Evolutionary conservation across 64 coral and sea anemone genomes (phyloP), one percentile per base, ranked within the genome.

Genomic region (Pocillopora verrucosa): DNA sequence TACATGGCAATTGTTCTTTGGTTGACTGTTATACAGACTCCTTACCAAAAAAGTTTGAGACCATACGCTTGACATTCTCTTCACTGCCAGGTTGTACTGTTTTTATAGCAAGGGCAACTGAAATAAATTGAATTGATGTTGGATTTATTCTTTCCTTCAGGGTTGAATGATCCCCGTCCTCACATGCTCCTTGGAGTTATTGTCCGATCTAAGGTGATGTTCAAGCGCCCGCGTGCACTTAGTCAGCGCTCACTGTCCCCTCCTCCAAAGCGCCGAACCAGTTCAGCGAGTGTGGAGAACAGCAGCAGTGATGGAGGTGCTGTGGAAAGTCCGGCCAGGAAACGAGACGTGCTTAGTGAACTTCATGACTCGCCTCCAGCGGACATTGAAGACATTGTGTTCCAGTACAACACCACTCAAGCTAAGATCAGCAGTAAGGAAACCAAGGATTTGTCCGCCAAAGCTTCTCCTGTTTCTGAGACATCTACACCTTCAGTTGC

Each of bases 171-270:
- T 74, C 97, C 93, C 34, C 94, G 97, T 22, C 97, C 97, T 13
- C 97, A 99, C 60, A 99, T 99, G 91, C 65, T 99, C 9, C 89
- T 99, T 9, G 97, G 97, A n/a, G 69, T 99, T 34, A 99, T 99
- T 37, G 94, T 99, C 34, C 93, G 93, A 58, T 90, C 69, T 56
- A 99, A 93, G 60, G 87, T 78, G 1, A 58, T 90, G 26, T 82
- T 90, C 34, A 99, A 99, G 70, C 97, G 97, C 56, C 88, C 91
- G 4, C 88, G 94, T 5, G 37, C 97, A 15, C 63, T 92, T 26
- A 92, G 93, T 74, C 93, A 95, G 80, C 83, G 89, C 24, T 78
- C 87, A 13, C 14, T 80, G 16, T 72, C 87, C 17, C 89, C 93
- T 17, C 70, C 76, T 10, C 57, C 75, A 59, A 91, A 90, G 51